Evolutionary conservation across 1,140 invertebrate species (phyloP).

Genomic region (Papilio xuthus): DNA sequence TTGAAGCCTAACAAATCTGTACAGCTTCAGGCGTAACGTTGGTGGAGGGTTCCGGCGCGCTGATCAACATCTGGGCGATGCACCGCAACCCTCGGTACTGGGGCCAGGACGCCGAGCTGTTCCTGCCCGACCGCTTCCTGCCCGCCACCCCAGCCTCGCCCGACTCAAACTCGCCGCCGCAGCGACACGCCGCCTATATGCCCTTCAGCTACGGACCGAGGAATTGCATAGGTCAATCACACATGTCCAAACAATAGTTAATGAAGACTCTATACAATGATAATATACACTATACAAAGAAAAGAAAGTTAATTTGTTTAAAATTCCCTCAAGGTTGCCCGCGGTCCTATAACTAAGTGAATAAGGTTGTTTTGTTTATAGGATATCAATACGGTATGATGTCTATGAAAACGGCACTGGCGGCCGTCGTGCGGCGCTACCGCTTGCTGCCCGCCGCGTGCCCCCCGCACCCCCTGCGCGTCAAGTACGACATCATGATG

Average conservation of each 20-base stretch:
- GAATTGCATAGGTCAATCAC: conserved; percentile 81
- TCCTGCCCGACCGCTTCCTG: conserved; percentile 42
- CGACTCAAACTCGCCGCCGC: conserved; percentile 39
- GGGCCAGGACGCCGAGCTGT: conserved; percentile 47
- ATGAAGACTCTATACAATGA: too few relatives aligned
- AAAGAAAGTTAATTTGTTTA: too few relatives aligned
- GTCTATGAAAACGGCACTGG: conserved; percentile 64
- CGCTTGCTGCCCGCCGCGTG: conserved; percentile 27
- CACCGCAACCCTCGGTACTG: conserved; percentile 51
- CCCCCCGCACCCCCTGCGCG: background rate
- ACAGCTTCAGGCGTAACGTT: conserved; percentile 45
- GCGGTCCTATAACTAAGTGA: background rate
- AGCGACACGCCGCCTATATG: conserved; percentile 77
- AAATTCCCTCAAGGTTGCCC: too few relatives aligned
- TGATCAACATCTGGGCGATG: conserved; percentile 46
- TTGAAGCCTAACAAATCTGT: background rate
- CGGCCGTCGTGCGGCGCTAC: conserved; percentile 58
- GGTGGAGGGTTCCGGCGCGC: conserved; percentile 34
- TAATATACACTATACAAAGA: too few relatives aligned
- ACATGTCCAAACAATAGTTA: background rate
- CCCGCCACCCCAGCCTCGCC: conserved; percentile 27
- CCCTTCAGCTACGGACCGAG: conserved; percentile 83
- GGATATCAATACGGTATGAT: conserved; percentile 69
- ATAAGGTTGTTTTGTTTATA: conserved; percentile 29
- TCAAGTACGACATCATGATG: conserved; percentile 32